Percentiles rank a stretch among this genome's conserved stretches.
phyloP scores from a whole-genome alignment of 23 tunicate genomes.

The Oikopleura dioica region DNA sequence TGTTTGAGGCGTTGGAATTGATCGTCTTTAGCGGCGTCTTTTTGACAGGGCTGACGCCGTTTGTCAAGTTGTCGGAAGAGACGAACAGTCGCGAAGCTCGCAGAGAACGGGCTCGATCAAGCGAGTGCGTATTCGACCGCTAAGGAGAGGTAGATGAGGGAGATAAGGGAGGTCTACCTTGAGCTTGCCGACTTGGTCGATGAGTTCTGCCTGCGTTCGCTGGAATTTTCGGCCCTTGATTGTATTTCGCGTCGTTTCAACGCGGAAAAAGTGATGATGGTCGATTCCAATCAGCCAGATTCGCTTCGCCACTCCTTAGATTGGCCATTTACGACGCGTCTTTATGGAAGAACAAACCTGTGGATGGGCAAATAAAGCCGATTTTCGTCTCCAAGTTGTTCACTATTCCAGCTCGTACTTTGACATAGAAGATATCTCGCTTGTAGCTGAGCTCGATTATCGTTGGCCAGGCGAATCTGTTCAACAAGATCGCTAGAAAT shows the following conservation, averaged over 20 bases:
- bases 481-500: constrained; percentile 17
- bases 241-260: background rate
- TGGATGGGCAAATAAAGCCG: background rate
- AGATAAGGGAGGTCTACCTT: background rate
- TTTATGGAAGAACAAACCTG: no score
- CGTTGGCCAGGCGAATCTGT: constrained; percentile 64
- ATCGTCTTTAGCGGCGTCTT: no score
- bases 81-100: background rate
- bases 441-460: constrained; percentile 48
- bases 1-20: no score
- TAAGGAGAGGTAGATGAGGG: background rate
- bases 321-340: no score
- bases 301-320: background rate
- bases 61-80: background rate
- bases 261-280: background rate
- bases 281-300: background rate
- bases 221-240: background rate
- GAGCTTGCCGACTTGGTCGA: background rate
- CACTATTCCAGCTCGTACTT: constrained; percentile 21
- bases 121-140: background rate
- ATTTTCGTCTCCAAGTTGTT: background rate
- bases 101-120: background rate
- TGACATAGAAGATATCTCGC: constrained; percentile 43
- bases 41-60: no score
- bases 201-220: background rate